Percentiles rank a stretch among this genome's conserved stretches.
Evolutionary conservation across 2,113 vertebrate genomes (phyloP).

Genomic region (Dromiciops gliroides): DNA sequence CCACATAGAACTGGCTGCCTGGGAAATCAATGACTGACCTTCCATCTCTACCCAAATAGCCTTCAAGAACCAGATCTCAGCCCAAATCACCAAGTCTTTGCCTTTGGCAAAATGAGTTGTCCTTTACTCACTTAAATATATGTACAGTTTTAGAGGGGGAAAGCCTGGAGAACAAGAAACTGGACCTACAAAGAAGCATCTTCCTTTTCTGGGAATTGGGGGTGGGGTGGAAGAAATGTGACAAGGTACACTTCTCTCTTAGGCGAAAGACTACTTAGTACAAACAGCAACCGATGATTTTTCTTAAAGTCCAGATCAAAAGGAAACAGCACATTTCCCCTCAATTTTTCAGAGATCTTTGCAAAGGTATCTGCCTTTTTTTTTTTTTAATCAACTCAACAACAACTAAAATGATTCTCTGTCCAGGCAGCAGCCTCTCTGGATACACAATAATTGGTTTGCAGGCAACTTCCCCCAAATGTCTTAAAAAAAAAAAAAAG

Average conservation of each 20-base stretch:
- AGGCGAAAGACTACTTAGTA: not conserved
- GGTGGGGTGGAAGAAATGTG: not conserved
- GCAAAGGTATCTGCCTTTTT: not conserved
- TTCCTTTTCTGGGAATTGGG: not conserved
- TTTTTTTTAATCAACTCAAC: not conserved
- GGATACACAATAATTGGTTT: not conserved
- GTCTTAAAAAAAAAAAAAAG: accelerated
- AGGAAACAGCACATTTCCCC: not conserved
- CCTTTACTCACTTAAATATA: not conserved
- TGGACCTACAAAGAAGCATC: not conserved
- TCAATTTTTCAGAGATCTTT: not conserved
- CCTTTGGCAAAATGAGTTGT: not conserved
- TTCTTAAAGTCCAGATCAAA: not conserved
- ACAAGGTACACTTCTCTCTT: not conserved
- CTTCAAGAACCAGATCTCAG: not conserved
- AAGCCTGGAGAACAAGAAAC: not conserved
- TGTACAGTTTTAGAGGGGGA: not conserved
- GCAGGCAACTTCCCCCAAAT: not conserved
- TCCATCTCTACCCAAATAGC: not conserved
- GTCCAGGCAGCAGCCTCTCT: not conserved
- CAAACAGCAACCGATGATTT: not conserved
- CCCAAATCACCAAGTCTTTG: not conserved
- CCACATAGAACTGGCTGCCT: not conserved
- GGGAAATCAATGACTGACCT: not conserved
- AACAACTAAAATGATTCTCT: not conserved